These are phyloP conservation scores for Rhinoderma darwinii DNA, from an alignment of 2,113 vertebrate genomes.

Conservation along the genomic window DNA sequence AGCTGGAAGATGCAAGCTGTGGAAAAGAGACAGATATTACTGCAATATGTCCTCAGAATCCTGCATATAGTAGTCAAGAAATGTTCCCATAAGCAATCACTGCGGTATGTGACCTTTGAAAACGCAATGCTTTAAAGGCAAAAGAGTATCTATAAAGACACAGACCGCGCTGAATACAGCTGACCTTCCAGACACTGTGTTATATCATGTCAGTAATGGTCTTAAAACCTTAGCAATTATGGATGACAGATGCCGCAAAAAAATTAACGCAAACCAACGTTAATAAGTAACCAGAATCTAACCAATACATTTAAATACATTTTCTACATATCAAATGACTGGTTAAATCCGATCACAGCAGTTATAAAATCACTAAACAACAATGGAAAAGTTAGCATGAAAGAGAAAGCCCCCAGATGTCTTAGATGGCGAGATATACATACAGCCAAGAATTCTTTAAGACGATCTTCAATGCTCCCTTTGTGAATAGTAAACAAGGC, in stretches of 20 bases:
- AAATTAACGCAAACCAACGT: neutral
- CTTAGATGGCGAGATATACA: slow-evolving; percentile 64
- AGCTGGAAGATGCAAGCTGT: slow-evolving; percentile 95
- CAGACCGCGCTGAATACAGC: neutral
- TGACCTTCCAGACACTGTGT: too few relatives aligned
- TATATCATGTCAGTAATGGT: neutral
- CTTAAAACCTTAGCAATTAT: neutral
- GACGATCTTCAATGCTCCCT: slow-evolving; percentile 98
- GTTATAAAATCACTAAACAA: neutral
- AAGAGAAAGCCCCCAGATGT: neutral
- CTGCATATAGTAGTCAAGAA: neutral
- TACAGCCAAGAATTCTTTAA: slow-evolving; percentile 98
- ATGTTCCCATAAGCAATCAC: neutral
- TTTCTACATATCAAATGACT: neutral
- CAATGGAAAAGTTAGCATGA: neutral
- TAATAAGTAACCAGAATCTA: neutral
- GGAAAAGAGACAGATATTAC: neutral
- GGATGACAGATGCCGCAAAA: neutral
- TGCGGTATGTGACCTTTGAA: neutral
- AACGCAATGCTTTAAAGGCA: neutral
- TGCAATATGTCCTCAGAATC: neutral
- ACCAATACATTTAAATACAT: neutral
- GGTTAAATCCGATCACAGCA: neutral
- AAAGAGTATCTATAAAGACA: neutral
- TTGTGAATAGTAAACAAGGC: slow-evolving; percentile 99